phyloP scores from a whole-genome alignment of 2,113 vertebrate genomes.

The Tragelaphus buxtoni region DNA sequence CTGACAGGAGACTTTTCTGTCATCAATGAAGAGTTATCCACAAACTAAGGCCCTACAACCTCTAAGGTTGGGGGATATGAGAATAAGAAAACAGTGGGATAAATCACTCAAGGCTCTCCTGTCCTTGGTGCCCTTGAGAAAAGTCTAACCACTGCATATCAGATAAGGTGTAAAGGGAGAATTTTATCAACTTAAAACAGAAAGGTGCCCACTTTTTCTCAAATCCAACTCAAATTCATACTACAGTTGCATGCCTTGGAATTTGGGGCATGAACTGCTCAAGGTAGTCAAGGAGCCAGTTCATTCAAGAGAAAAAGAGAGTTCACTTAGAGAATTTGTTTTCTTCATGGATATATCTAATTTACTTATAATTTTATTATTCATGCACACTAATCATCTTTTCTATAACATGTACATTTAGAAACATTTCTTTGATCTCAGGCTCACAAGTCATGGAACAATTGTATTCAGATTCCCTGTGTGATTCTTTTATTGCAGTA shows the following conservation, averaged over 20 bases:
- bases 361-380: neutral
- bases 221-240: neutral
- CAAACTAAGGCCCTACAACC: neutral
- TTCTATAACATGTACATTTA: neutral
- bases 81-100: neutral
- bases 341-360: neutral
- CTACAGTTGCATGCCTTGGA: neutral
- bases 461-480: neutral
- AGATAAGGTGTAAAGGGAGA: neutral
- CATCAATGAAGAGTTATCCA: neutral
- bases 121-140: neutral
- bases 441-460: neutral
- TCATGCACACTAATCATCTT: neutral
- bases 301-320: neutral
- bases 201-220: neutral
- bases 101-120: neutral
- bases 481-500: neutral
- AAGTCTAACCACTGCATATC: neutral
- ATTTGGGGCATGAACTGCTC: neutral
- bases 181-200: neutral
- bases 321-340: neutral
- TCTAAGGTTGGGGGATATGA: neutral
- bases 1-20: neutral
- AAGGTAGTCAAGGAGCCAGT: neutral
- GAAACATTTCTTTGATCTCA: neutral